These are phyloP conservation scores for Geodia barretti DNA, from an alignment of 37 sponge, comb jelly and placozoan genomes.

Conservation along the genomic window DNA sequence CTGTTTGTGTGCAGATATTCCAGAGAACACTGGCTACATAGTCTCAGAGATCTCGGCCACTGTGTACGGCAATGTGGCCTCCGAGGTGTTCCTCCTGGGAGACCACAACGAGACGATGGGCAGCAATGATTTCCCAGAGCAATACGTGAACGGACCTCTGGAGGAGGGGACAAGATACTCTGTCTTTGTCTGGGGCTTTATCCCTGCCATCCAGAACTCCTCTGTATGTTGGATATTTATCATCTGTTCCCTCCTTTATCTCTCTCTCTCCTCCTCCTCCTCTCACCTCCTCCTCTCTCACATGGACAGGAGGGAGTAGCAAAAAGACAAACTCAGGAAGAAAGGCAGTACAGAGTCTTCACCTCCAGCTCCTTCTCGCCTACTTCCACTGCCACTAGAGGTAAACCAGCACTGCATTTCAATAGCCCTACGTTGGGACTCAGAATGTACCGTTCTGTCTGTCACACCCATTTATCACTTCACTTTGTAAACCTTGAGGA, in stretches of 20 bases:
- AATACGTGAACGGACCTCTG: conserved; percentile 22
- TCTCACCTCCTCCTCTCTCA: not conserved
- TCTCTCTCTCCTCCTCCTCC: not conserved
- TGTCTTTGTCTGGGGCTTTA: conserved; percentile 37
- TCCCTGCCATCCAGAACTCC: conserved; percentile 1
- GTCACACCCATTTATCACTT: no score
- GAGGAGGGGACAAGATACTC: conserved; percentile 8
- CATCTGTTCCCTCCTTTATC: not conserved
- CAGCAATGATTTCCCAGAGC: not conserved
- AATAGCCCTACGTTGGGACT: no score
- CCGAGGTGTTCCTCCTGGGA: conserved; percentile 18
- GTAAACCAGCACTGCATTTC: no score
- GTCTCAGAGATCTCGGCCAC: conserved; percentile 24
- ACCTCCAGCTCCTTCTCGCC: not conserved
- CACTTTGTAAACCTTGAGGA: no score
- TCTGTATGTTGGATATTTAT: not conserved
- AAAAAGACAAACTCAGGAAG: not conserved
- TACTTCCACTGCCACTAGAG: not conserved
- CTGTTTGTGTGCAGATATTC: not conserved
- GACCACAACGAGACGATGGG: not conserved
- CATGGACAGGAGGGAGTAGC: not conserved
- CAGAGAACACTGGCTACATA: conserved; percentile 16
- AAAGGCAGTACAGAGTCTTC: not conserved
- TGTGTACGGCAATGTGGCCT: not conserved
- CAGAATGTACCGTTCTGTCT: no score